Base-by-base conservation (phyloP, 1,140 invertebrate genomes). In the Temnothorax longispinosus region DNA sequence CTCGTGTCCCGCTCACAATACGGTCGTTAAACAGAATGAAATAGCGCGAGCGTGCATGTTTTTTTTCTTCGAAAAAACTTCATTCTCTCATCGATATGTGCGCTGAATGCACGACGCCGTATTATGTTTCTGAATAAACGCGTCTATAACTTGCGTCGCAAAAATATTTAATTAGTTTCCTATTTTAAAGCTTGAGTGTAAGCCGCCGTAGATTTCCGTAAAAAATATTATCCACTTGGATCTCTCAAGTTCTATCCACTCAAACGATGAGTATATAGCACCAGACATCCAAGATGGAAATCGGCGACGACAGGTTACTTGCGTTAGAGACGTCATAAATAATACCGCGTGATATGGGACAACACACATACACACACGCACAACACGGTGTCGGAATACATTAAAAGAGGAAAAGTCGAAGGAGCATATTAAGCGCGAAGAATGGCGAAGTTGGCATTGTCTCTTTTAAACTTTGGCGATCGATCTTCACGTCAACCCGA, bases 381-480 rank as follows among this genome's bases (percentile, higher is more conserved):
- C 27, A 27, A 1, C 27, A 27, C 35, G 7, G 32, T 65, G 13
- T 74, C 44, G 2, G 69, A 76, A 77, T 27, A 71, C 38, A 35
- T 65, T 65, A 54, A 85, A 71, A 75, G 71, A 62, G 2, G 2
- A 65, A 54, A 78, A 78, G 10, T 85, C 10, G 47, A 47, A 75
- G 41, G 10, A 38, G n/a, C 13, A 52, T 85, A 77, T 65, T 85
- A 85, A 76, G 56, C 38, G 75, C 27, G n/a, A 80, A 38, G 32
- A 75, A 74, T 75, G 27, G 41, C 52, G 8, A 80, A 72, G 47
- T 86, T 75, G 21, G 18, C 71, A 67, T 41, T 64, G 38, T 82
- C 44, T 80, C 35, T 47, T 81, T 88, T 71, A 88, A 90, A 88
- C 50, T 88, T 88, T 60, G 21, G 1, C 71, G 65, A 90, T 87